A percentile compares a stretch with the other conserved stretches of the same genome.
Conservation (phyloP, 1,140 invertebrate genomes). For the Bombus balteatus region DNA sequence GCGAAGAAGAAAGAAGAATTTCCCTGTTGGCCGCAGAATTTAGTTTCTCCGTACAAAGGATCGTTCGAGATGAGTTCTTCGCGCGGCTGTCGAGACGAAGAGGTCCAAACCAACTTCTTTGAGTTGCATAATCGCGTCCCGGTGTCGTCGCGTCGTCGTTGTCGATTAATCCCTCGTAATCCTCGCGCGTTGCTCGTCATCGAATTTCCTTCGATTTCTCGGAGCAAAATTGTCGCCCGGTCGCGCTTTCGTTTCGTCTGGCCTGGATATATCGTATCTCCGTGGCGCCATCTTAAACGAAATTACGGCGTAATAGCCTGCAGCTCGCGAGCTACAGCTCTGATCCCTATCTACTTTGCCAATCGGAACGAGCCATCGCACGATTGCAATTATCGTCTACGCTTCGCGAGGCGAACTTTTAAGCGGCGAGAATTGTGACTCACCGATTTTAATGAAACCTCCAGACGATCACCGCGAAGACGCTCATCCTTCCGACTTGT, state of each 20-base stretch:
- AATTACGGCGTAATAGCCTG: constrained; percentile 64
- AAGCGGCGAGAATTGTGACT: neutral
- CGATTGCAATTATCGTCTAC: constrained; percentile 35
- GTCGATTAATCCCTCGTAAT: constrained; percentile 62
- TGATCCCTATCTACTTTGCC: constrained; percentile 14
- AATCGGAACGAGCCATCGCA: constrained; percentile 18
- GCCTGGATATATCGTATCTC: constrained; percentile 48
- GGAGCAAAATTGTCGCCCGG: constrained; percentile 36
- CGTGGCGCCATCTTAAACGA: constrained; percentile 61
- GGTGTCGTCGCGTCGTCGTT: neutral
- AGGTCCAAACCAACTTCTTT: constrained; percentile 20
- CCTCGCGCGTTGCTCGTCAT: constrained; percentile 27
- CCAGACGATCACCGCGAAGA: neutral
- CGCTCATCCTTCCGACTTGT: constrained; percentile 5
- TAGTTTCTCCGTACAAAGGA: constrained; percentile 19
- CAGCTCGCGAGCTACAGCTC: neutral
- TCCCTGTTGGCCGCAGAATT: neutral
- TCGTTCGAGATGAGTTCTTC: constrained; percentile 2
- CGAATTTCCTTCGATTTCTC: constrained; percentile 56
- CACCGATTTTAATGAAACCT: constrained; percentile 37
- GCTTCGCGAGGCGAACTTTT: constrained; percentile 1
- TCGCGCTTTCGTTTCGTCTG: constrained; percentile 39
- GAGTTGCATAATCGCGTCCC: constrained; percentile 45
- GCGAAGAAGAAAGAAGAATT: neutral
- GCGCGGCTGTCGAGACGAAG: neutral